These are phyloP conservation scores for Aphaenogaster floridana DNA, from an alignment of 1,140 invertebrate species.

Conservation along the genomic window DNA sequence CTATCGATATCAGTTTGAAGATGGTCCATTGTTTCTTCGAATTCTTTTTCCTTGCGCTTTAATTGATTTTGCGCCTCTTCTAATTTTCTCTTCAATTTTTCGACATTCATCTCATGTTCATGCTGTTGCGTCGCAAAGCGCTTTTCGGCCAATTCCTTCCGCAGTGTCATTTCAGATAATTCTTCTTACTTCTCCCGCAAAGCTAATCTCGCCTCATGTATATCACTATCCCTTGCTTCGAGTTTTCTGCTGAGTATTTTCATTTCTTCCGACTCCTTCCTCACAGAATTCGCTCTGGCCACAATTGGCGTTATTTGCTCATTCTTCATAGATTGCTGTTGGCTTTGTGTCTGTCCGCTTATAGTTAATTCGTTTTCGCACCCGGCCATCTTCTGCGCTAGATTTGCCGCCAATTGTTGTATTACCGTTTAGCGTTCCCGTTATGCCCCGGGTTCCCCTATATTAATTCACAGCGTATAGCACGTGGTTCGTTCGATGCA, in stretches of 20 bases:
- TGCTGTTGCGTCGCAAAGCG: slow-evolving; percentile 94
- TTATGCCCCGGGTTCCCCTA: not conserved
- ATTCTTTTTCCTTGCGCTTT: slow-evolving; percentile 95
- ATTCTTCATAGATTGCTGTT: slow-evolving; percentile 75
- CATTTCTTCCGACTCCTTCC: slow-evolving; percentile 96
- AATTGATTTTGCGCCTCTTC: slow-evolving; percentile 94
- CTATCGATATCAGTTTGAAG: slow-evolving; percentile 97
- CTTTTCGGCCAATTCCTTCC: slow-evolving; percentile 97
- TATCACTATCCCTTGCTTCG: slow-evolving; percentile 95
- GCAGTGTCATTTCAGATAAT: slow-evolving; percentile 96
- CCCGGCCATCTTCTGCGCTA: slow-evolving; percentile 85
- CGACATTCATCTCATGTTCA: slow-evolving; percentile 94
- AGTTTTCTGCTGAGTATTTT: slow-evolving; percentile 93
- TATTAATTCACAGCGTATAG: slow-evolving; percentile 56
- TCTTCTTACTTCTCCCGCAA: slow-evolving; percentile 97
- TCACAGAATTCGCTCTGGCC: slow-evolving; percentile 93
- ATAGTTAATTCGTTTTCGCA: slow-evolving; percentile 85
- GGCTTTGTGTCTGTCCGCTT: slow-evolving; percentile 74
- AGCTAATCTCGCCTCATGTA: slow-evolving; percentile 94
- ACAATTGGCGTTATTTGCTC: slow-evolving; percentile 92
- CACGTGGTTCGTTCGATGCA: slow-evolving; percentile 14
- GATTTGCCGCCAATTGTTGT: slow-evolving; percentile 87
- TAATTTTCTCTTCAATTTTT: slow-evolving; percentile 94
- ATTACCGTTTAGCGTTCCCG: slow-evolving; percentile 84
- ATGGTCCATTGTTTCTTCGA: slow-evolving; percentile 98